Percentiles rank a stretch among this genome's conserved stretches.
Evolutionary conservation across 2,797 vertebrate genomes (phyloP).

Genomic region (Urocyon cinereoargenteus): DNA sequence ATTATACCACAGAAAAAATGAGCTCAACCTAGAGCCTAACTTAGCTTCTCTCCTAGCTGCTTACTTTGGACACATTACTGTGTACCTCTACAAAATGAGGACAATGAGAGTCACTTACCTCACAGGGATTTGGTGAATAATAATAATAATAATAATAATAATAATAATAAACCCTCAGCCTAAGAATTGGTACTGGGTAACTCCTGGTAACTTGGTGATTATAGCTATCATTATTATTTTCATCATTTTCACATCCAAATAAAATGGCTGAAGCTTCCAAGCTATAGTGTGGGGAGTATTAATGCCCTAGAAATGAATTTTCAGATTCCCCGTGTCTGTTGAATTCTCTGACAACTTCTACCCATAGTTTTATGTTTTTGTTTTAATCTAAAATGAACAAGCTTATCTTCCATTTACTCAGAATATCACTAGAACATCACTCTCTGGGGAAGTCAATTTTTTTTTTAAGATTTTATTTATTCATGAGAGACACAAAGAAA

Average conservation of each 20-base stretch:
- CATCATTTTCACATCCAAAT: neutral
- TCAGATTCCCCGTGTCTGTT: neutral
- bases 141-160: no score
- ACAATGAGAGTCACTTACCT: neutral
- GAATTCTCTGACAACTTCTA: neutral
- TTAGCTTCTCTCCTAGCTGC: neutral
- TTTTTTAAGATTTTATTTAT: neutral
- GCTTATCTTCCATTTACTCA: neutral
- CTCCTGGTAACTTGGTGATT: neutral
- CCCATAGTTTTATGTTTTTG: neutral
- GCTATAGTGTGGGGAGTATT: neutral
- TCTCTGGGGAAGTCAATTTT: neutral
- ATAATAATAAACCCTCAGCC: neutral
- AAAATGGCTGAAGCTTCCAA: neutral
- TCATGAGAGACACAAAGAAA: neutral
- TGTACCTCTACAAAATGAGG: no score
- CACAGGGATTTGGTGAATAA: no score
- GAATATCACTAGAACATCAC: neutral
- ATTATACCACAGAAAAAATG: fast-evolving
- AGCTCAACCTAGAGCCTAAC: neutral
- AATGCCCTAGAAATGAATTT: neutral
- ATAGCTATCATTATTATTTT: neutral
- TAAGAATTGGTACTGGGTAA: neutral
- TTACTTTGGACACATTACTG: neutral
- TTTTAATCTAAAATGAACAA: neutral